Evolutionary conservation across 2,797 vertebrate genomes (phyloP), one percentile per base, ranked within the genome.

Genomic region (Chiloscyllium punctatum): DNA sequence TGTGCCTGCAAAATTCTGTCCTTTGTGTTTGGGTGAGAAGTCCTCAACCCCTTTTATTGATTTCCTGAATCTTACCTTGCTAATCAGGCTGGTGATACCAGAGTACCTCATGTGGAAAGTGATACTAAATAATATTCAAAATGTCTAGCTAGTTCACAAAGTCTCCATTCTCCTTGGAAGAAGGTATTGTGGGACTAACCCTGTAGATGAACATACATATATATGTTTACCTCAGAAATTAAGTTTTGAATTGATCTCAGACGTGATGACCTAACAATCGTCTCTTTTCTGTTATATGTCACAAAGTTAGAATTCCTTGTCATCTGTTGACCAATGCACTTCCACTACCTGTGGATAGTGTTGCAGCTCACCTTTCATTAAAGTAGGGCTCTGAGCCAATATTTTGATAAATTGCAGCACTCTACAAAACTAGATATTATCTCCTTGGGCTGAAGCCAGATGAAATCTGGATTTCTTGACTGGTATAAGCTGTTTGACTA

Each of bases 401-500:
- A 18, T 2, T 92, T 92, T 92, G 90, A 90, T 90, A 30, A 69
- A 92, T 92, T 68, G 37, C 42, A 42, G 62, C 62, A 92, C n/a
- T 68, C 66, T 42, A 69, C 66, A 69, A 37, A 42, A 57, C 57
- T n/a, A 66, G 88, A 91, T 91, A 91, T 42, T 21, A 92, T 92
- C 90, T 92, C 16, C 33, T 92, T 68, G 62, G 62, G 68, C 37
- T 68, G 37, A 92, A 92, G 62, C n/a, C 62, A 92, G 90, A 25
- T 66, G 21, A 92, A 92, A 68, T n/a, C n/a, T 42, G 66, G 62
- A 92, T 68, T 69, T 42, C 62, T 92, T 92, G 66, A 69, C 82
- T 69, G n/a, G 90, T 68, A 92, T 7, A 92, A 92, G 33, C 90
- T 92, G 37, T 92, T 92, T 7, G 33, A 66, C 91, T 92, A 69